Evolutionary conservation across 2,888 invertebrate species (phyloP), one percentile per base, ranked within the genome.

Genomic region (Pherbina coryleti): DNA sequence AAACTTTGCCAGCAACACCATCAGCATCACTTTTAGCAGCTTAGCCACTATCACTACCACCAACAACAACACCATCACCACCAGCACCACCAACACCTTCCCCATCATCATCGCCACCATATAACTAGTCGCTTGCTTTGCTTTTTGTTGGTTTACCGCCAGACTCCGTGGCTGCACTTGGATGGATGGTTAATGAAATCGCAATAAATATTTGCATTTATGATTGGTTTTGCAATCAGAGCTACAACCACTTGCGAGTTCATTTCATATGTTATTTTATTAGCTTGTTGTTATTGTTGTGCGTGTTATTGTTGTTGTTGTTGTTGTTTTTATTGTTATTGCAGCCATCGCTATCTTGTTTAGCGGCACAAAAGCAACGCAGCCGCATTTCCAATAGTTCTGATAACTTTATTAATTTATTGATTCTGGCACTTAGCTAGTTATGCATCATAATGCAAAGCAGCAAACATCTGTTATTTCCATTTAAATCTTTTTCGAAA

Each of bases 141-240:
- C 19, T 51, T 51, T 28, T 7, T 51, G 22, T 14, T n/a, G 71
- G 22, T 57, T 37, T 37, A 71, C 44, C 44, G 44, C 55, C n/a
- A 74, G 74, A 74, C 74, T 22, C 51, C 8, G 49, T 34, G 74
- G 74, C 74, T 64, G 74, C 74, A 22, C 60, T 28, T 17, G 64
- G 57, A 0, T 14, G 14, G 19, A 64, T 53, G 74, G 11, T 31
- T 64, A 31, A 64, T 53, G 62, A 53, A 64, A 66, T 28, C 7
- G 60, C 74, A 66, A 66, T 74, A 74, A 74, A 66, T 74, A 74
- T 74, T 74, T 74, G 74, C 74, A 64, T 74, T 74, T 74, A 51
- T 64, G 72, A 55, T 37, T 57, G 57, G 37, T 11, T 66, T 14
- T 14, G 72, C 57, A 57, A 57, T 69, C 51, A 25, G 28, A 49